Evolutionary conservation across 2,888 invertebrate species (phyloP), one percentile per base, ranked within the genome.

Genomic region (Pristionchus fissidentatus): DNA sequence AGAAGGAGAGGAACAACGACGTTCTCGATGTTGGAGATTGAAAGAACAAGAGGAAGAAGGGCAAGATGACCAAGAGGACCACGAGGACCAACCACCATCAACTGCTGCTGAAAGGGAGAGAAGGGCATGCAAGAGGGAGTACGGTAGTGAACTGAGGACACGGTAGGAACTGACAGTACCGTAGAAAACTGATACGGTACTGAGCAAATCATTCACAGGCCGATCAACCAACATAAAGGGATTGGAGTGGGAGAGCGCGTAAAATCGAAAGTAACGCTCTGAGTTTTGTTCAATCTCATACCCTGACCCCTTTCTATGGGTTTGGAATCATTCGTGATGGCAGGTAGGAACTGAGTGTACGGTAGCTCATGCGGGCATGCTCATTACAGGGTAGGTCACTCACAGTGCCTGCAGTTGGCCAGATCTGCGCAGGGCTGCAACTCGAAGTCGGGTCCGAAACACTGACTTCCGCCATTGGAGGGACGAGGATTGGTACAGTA

Each of bases 391-490:
- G 22, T 13, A 57, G 38, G 19, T 32, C 62, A 86, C 90, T 90
- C 79, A 90, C 90, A 90, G 77, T 88, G 85, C 29, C 70, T 55
- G 84, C 91, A 92, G 46, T 84, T 85, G 0, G 84, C 62, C 1
- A 88, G 84, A 62, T 90, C 89, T 35, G 84, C 85, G 78, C 92
- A 92, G 3, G 90, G 87, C 79, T 90, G 87, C 70, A 91, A 85
- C 84, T 92, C 92, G 85, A 92, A 92, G 83, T 92, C 92, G 5
- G 87, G 87, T 13, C 92, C 92, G 79, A 86, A 84, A 83, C 92
- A 92, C 55, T 87, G 89, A 49, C 84, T 84, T 10, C 92, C 92
- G 29, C 91, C 90, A 70, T 91, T 90, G 2, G 87, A 83, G 1
- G 91, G 92, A 43, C 88, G 86, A 1, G 92, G 92, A 75, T 90